A percentile compares a stretch with the other conserved stretches of the same genome.
phyloP scores from a whole-genome alignment of 2,888 invertebrate genomes.

The Pollenia griseotomentosa region DNA sequence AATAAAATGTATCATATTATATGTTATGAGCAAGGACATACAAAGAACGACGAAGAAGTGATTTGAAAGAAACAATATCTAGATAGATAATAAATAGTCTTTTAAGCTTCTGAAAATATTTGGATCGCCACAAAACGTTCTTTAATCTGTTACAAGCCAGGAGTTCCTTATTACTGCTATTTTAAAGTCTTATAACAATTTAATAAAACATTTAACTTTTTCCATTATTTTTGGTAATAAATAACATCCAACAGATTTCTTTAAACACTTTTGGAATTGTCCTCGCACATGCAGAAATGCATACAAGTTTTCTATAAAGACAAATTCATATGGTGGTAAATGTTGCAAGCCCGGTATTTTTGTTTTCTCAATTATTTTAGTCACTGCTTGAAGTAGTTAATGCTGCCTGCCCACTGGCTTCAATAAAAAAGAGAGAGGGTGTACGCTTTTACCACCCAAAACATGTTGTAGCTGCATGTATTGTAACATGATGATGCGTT shows the following conservation, averaged over 20 bases:
- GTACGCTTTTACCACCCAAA: conserved; percentile 60
- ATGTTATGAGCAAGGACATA: conserved; percentile 25
- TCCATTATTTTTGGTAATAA: not conserved
- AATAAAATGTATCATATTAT: conserved; percentile 39
- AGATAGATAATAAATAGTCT: too few relatives aligned
- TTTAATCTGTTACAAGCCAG: too few relatives aligned
- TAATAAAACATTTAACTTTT: too few relatives aligned
- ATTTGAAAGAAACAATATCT: not conserved
- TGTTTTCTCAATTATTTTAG: not conserved
- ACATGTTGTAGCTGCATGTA: conserved; percentile 35
- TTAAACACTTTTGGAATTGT: not conserved
- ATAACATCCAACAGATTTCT: not conserved
- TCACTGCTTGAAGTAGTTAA: conserved; percentile 22
- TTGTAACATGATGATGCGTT: conserved; percentile 22
- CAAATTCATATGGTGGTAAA: conserved; percentile 19
- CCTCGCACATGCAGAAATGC: not conserved
- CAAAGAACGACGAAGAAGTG: not conserved
- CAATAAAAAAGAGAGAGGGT: conserved; percentile 33
- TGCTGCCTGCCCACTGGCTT: conserved; percentile 21
- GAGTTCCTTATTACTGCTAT: too few relatives aligned
- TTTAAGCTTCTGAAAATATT: too few relatives aligned
- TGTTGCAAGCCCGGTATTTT: conserved; percentile 11
- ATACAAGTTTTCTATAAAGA: not conserved
- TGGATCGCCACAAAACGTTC: too few relatives aligned
- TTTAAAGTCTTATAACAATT: too few relatives aligned